phyloP scores from a whole-genome alignment of 2,888 invertebrate genomes.

The Erynnis tages region DNA sequence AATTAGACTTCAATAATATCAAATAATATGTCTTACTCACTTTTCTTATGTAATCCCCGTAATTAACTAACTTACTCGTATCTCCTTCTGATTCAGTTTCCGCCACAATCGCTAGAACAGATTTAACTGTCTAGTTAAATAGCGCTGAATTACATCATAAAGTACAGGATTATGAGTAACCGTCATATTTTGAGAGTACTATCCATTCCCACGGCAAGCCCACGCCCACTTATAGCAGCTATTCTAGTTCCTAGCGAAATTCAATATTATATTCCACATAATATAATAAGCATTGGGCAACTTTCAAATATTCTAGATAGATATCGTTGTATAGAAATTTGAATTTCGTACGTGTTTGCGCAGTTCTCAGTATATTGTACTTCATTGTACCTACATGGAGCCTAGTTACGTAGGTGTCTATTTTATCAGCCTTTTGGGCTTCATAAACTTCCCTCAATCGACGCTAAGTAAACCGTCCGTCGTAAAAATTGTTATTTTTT shows the following conservation, averaged over 20 bases:
- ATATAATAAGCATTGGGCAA: slow-evolving; percentile 20
- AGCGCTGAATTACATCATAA: slow-evolving; percentile 19
- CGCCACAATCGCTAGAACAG: neutral
- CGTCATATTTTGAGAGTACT: slow-evolving; percentile 27
- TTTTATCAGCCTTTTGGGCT: too few species aligned
- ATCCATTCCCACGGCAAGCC: slow-evolving; percentile 35
- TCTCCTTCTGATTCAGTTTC: slow-evolving; percentile 14
- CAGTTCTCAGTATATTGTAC: too few species aligned
- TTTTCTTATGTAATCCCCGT: too few species aligned
- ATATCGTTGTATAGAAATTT: neutral
- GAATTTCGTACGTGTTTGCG: too few species aligned
- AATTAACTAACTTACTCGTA: too few species aligned
- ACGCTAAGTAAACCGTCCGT: too few species aligned
- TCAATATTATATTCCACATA: slow-evolving; percentile 23
- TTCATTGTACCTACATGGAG: too few species aligned
- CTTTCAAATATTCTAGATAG: slow-evolving; percentile 17
- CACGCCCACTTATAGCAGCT: slow-evolving; percentile 29
- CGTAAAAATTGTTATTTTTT: too few species aligned
- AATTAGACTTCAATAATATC: too few species aligned
- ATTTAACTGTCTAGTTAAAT: slow-evolving; percentile 14
- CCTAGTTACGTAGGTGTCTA: too few species aligned
- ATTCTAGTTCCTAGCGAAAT: slow-evolving; percentile 24
- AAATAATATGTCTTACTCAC: too few species aligned
- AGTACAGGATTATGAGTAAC: slow-evolving; percentile 21
- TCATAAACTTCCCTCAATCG: too few species aligned